Evolutionary conservation across 2,797 vertebrate genomes (phyloP).

Genomic region (Sitta carolinensis): DNA sequence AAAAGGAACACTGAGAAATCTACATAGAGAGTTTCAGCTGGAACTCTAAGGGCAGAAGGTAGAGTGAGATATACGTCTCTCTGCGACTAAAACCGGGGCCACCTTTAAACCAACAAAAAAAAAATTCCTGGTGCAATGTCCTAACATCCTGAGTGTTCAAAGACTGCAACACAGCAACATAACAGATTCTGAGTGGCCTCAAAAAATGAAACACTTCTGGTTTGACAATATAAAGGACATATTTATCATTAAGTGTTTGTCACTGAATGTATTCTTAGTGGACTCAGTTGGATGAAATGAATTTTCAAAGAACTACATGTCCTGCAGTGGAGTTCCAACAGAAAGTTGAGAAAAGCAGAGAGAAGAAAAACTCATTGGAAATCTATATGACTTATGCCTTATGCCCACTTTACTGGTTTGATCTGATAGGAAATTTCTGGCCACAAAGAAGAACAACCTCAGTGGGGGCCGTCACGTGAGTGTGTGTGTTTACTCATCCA

Average conservation of each 20-base stretch:
- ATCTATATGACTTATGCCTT: neutral
- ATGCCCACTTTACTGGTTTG: neutral
- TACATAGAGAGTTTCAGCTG: neutral
- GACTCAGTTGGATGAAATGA: neutral
- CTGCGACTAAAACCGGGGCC: neutral
- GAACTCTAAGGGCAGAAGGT: neutral
- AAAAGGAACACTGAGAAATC: neutral
- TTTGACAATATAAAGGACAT: neutral
- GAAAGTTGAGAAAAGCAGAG: neutral
- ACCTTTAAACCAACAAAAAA: neutral
- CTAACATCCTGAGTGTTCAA: neutral
- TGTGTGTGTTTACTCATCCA: accelerated
- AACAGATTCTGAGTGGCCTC: neutral
- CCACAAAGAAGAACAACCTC: neutral
- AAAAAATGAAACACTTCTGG: neutral
- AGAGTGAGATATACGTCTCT: neutral
- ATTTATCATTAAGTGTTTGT: neutral
- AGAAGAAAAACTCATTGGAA: neutral
- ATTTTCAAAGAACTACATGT: neutral
- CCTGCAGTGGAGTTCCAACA: neutral
- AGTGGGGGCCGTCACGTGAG: neutral
- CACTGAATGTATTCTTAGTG: neutral
- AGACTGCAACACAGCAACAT: neutral
- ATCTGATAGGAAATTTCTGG: neutral
- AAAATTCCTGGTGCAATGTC: neutral